These are phyloP conservation scores for Cyanoramphus novaezelandiae DNA, from an alignment of 2,113 vertebrate genomes.

Conservation along the genomic window DNA sequence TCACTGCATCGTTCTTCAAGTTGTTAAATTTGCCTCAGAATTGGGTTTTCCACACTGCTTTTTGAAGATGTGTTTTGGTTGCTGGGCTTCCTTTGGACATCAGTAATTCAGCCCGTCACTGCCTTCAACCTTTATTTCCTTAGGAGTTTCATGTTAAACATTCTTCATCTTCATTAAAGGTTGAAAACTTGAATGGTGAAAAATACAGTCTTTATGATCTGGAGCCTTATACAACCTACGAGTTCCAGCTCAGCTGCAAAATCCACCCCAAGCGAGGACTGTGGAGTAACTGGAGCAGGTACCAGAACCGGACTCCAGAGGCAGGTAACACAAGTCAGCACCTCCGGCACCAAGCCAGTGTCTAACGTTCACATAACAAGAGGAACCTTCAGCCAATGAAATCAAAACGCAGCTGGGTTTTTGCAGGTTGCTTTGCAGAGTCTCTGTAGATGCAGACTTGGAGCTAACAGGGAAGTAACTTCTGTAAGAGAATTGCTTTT, in stretches of 20 bases:
- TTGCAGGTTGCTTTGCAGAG: not conserved
- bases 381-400: fast-evolving
- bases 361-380: not conserved
- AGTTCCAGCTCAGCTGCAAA: constrained; percentile 75
- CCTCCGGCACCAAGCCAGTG: fast-evolving
- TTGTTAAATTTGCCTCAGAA: not conserved
- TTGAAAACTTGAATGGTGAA: not conserved
- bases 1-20: not conserved
- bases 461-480: not conserved
- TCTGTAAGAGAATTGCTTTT: not conserved
- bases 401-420: not conserved
- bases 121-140: not conserved
- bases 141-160: fast-evolving
- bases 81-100: not conserved
- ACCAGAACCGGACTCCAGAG: constrained; percentile 34
- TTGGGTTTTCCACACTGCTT: fast-evolving
- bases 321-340: constrained; percentile 40
- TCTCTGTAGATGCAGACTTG: fast-evolving
- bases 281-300: constrained; percentile 73
- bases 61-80: not conserved
- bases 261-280: constrained; percentile 41
- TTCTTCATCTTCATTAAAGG: constrained; percentile 12
- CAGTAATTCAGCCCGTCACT: fast-evolving
- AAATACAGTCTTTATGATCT: constrained; percentile 24
- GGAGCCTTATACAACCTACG: constrained; percentile 69